Evolutionary conservation across 2,888 invertebrate species (phyloP), one percentile per base, ranked within the genome.

Genomic region (Phragmatobia fuliginosa): DNA sequence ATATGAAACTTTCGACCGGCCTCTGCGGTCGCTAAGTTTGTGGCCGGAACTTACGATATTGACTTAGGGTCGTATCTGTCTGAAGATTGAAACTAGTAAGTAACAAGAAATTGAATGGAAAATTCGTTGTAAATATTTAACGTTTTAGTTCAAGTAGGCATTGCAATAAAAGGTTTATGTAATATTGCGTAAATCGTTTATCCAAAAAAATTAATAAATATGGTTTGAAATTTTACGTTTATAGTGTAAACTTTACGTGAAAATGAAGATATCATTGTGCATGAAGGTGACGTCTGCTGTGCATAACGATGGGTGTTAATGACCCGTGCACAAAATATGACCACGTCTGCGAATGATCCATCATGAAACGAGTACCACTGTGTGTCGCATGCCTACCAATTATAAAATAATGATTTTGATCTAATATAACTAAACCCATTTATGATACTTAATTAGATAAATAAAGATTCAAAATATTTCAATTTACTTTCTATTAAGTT

Each of bases 1-100:
- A 91, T 90, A 92, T 90, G 91, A 92, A 94, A 94, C 89, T 94
- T 93, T 91, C 82, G 83, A 86, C 90, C 89, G 89, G 89, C 90
- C 92, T 89, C 88, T 88, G 90, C 86, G 91, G 90, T 87, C 89
- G 85, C 88, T 88, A 92, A 93, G 93, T 93, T 94, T 92, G 87
- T 82, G 88, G 88, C 84, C 83, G 86, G 89, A 92, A 93, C 89
- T 94, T 93, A 87, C 87, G 85, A 88, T 92, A 93, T 93, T 91
- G 91, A 92, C 91, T 91, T 87, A 88, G 85, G 86, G 85, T 76
- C 82, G 83, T 90, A 92, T 91, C 91, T 89, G 86, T 85, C 82
- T 85, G 85, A 83, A 85, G 86, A 90, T 90, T 85, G 81, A 87
- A 88, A 83, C 84, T 85, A 80, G 85, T 83, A 85, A 83, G 80